A percentile compares a stretch with the other conserved stretches of the same genome.
phyloP scores from a whole-genome alignment of 2,113 vertebrate genomes.

The Orthonyx spaldingii region DNA sequence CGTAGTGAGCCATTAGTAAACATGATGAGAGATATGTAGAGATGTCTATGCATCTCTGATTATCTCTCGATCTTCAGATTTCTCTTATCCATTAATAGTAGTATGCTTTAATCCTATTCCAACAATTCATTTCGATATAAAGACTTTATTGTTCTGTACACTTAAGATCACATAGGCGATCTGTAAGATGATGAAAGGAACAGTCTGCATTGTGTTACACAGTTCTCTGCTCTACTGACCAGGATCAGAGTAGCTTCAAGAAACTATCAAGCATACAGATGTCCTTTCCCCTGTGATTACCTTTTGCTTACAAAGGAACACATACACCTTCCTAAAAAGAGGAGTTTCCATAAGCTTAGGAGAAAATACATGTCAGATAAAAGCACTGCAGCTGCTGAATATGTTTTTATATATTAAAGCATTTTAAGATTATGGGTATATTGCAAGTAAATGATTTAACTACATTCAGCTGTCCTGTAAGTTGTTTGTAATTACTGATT shows the following conservation, averaged over 20 bases:
- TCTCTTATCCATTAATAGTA: neutral
- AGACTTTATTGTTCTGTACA: neutral
- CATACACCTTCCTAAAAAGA: neutral
- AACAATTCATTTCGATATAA: neutral
- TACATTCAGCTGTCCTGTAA: conserved; percentile 77
- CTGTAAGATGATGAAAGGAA: neutral
- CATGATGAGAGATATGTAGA: neutral
- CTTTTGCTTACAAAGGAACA: conserved; percentile 13
- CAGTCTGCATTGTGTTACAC: neutral
- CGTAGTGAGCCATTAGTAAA: neutral
- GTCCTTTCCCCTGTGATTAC: neutral
- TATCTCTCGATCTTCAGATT: neutral
- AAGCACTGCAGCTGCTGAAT: conserved; percentile 53
- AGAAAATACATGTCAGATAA: neutral
- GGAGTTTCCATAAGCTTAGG: neutral
- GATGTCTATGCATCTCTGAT: neutral
- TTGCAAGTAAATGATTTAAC: conserved; percentile 73
- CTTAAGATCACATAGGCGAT: neutral
- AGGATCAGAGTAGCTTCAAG: neutral
- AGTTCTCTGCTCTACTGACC: neutral
- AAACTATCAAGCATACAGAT: neutral
- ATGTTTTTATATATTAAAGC: conserved; percentile 58
- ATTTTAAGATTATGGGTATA: conserved; percentile 65
- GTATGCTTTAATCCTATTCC: neutral
- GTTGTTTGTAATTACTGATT: conserved; percentile 75